Base-by-base conservation (phyloP, 2,797 vertebrate species). In the Xiphorhynchus erythropygius region DNA sequence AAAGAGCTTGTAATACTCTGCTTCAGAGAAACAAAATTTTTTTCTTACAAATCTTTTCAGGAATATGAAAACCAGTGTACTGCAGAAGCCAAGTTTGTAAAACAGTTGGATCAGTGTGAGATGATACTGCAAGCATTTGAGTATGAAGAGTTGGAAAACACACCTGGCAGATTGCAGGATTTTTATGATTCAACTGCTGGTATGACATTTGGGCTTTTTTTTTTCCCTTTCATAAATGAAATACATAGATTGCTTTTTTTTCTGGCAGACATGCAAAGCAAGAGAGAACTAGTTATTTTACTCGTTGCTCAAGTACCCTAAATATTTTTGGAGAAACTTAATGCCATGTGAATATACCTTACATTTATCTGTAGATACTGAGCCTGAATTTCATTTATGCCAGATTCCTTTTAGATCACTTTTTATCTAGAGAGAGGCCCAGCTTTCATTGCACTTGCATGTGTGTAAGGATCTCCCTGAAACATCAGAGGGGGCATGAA, bases 91-190 rank as follows among this genome's bases (percentile, higher is more conserved):
- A 98, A 93, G 68, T 97, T 99, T 96, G 99, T 99, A 84, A 99
- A 99, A 96, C 98, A 99, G 97, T 97, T 99, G 80, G 99, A 99
- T 97, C 99, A 98, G 12, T 98, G 99, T 82, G 99, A 99, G 97
- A 99, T 99, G 99, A 98, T 99, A 92, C 97, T 99, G 53, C 99
- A 99, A 97, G 99, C 99, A 1, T 98, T 99, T 9, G 99, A 99
- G 92, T 99, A 99, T 0, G 99, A 99, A 96, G 98, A 99, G 82
- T 84, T 99, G 89, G 99, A 99, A 96, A 97, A 97, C 63, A 97
- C 89, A 13, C 99, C 99, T 3, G 99, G 99, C 74, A 97, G 98
- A 35, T 97, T 99, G 76, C 99, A 99, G 96, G 99, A 99, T 83
- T 99, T 99, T 96, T 99, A 98, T 21, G 97, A 99, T 94, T 99